Base-by-base conservation (phyloP, 2,113 vertebrate genomes). In the Hippolais icterina region DNA sequence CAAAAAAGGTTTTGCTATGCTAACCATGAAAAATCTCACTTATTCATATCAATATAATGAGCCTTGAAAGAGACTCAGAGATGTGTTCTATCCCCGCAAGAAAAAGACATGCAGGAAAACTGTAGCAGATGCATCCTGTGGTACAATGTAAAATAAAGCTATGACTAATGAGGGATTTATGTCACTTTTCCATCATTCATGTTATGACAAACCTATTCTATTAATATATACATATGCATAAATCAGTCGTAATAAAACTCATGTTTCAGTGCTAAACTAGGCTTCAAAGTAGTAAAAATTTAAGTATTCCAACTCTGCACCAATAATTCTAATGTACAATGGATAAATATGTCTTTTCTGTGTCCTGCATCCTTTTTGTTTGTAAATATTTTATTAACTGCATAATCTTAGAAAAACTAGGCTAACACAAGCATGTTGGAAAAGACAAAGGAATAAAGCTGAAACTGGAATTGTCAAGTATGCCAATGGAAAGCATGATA, bases 1-100 rank as follows among this genome's bases (percentile, higher is more conserved):
- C 2, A 9, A 7, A 44, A 63, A 41, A 24, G 0, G 3, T 49
- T 88, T 78, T 8, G 0, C 15, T 78, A 5, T 1, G 0, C 9
- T 56, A 84, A 39, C 24, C 27, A 28, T 57, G 42, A 90, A 49
- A 95, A 84, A 47, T 29, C 3, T 42, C 11, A 33, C 18, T 39
- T 72, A 42, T 8, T 89, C 13, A 39, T 72, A 65, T 17, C 10
- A 53, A 22, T 57, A 54, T 10, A 81, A 65, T 0, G 2, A 86
- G 10, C 8, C 22, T 78, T 66, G 61, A 79, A 54, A 92, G 50
- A 52, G 10, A 52, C 50, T 82, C 29, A 42, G 11, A 37, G 37
- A 47, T 5, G 6, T 52, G 10, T 46, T 79, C 13, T 59, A 31
- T 47, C 5, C 25, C 12, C 88, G 33, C 4, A 47, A 59, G 35